These are phyloP conservation scores for Crypturellus undulatus DNA, from an alignment of 2,113 vertebrate genomes.

Conservation along the genomic window DNA sequence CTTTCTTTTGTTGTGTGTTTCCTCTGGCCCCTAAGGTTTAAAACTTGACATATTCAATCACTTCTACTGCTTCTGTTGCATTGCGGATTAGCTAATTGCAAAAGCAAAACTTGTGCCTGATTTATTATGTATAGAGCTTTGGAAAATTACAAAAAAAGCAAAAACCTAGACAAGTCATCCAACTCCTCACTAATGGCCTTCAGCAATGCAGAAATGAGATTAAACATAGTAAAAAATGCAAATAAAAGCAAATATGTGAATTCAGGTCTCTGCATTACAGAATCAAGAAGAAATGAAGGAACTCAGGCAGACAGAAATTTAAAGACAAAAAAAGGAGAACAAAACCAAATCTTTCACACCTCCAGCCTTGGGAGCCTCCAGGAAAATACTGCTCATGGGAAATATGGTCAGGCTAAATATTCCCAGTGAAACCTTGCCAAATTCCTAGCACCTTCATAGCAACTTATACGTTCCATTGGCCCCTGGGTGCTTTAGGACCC, in stretches of 20 bases:
- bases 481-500: background rate
- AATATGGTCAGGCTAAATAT: background rate
- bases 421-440: background rate
- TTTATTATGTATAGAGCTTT: conserved; percentile 44
- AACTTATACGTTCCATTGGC: background rate
- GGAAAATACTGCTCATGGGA: background rate
- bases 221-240: conserved; percentile 56
- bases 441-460: background rate
- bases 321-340: background rate
- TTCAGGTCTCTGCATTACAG: conserved; percentile 24
- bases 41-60: background rate
- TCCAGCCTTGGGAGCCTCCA: background rate
- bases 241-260: conserved; percentile 23
- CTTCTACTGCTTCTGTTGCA: background rate
- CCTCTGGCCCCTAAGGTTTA: background rate
- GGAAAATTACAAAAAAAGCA: conserved; percentile 36
- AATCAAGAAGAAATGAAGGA: conserved; percentile 6
- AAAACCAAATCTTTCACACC: background rate
- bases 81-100: conserved; percentile 27
- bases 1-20: background rate
- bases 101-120: background rate
- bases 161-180: conserved; percentile 9
- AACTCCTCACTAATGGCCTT: conserved; percentile 37
- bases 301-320: background rate
- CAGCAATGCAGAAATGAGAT: background rate